A percentile compares a stretch with the other conserved stretches of the same genome.
These are phyloP conservation scores for Habropoda laboriosa DNA, from an alignment of 1,140 invertebrate species.

Conservation along the genomic window DNA sequence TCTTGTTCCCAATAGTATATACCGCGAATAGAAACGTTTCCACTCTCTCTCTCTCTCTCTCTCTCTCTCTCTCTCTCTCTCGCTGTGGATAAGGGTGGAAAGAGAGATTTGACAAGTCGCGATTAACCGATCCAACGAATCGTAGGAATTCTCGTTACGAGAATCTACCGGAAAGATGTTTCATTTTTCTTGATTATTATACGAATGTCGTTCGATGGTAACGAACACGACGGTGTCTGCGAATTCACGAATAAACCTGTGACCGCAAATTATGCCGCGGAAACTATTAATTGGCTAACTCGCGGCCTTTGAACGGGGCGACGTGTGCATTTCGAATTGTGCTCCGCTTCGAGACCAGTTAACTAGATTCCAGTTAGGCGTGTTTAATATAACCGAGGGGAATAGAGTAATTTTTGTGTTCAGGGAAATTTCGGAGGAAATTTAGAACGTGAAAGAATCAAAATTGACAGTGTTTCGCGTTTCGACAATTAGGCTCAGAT, in stretches of 20 bases:
- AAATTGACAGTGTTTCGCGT: no score
- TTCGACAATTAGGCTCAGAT: no score
- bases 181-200: slow-evolving; percentile 26
- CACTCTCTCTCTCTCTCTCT: no score
- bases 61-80: no score
- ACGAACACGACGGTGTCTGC: background rate
- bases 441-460: no score
- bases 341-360: background rate
- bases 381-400: background rate
- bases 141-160: slow-evolving; percentile 1
- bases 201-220: background rate
- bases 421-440: no score
- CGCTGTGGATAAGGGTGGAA: background rate
- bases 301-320: slow-evolving; percentile 20
- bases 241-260: background rate
- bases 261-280: slow-evolving; percentile 27
- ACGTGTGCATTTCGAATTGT: background rate
- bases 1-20: no score
- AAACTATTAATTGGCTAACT: slow-evolving; percentile 49
- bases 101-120: background rate
- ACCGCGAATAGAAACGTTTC: background rate
- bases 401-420: no score
- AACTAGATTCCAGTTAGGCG: background rate
- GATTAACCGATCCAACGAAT: background rate
- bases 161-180: no score